Evolutionary conservation across 2,888 invertebrate species (phyloP), one percentile per base, ranked within the genome.

Genomic region (Nymphalis polychloros): DNA sequence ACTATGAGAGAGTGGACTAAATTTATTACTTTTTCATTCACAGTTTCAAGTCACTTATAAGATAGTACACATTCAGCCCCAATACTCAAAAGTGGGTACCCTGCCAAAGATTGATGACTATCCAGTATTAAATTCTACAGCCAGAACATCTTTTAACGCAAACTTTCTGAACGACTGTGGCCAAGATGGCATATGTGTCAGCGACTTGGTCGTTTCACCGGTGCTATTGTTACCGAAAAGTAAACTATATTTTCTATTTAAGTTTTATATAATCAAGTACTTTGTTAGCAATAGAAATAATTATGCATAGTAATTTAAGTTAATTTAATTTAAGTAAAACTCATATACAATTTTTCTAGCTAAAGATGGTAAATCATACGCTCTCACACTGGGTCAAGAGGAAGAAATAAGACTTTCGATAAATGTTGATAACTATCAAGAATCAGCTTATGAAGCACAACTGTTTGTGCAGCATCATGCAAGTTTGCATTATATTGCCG

Each of bases 151-250:
- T 47, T 97, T 98, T 80, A 94, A 96, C 77, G 98, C 97, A 0
- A 96, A 95, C 59, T 97, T 98, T 93, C 95, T 97, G 74, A 98
- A 98, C 84, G 97, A 98, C 82, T 98, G 98, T 80, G 98, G 98
- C 0, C 90, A 94, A 0, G 97, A 98, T 81, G 97, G 97, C 76
- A 92, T 96, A 23, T 99, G 98, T 82, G 95, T 97, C 82, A 98
- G 98, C 78, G 95, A 97, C 79, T 87, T 98, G 59, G 90, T 94
- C 49, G 91, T 98, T 2, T 87, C 89, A 23, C 95, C 96, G 13
- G 91, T 90, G 53, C 87, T 96, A 16, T 89, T 93, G 76, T 84
- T 96, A 63, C 93, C 93, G n/a, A 88, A 90, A 80, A 90, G 95
- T 94, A 81, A 84, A 81, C 75, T 46, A 59, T 13, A 8, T 31